Percentiles rank a stretch among this genome's conserved stretches.
Conservation (phyloP, 2,797 vertebrate species). For the Bucorvus abyssinicus region DNA sequence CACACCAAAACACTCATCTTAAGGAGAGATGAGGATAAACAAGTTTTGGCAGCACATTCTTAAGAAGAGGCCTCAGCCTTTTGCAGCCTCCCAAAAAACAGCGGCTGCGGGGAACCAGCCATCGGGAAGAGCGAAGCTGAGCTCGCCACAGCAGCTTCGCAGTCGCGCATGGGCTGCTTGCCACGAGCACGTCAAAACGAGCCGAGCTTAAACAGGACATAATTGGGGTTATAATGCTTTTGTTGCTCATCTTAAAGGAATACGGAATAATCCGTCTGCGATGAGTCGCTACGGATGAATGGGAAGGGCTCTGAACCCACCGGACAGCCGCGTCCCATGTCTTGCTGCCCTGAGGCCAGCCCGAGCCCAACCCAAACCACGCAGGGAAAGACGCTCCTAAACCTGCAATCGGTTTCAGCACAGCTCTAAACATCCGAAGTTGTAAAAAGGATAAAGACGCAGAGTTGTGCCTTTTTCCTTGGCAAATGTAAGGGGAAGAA, state of each 20-base stretch:
- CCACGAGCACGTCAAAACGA: fast-evolving
- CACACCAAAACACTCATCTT: background rate
- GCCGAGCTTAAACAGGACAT: background rate
- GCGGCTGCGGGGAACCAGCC: background rate
- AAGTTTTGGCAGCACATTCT: background rate
- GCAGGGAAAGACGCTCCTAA: background rate
- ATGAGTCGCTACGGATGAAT: background rate
- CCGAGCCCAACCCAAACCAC: background rate
- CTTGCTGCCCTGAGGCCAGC: background rate
- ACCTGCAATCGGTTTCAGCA: background rate
- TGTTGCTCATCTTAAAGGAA: background rate
- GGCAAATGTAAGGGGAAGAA: background rate
- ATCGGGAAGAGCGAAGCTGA: background rate
- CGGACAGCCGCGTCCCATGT: fast-evolving
- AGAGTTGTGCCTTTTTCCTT: background rate
- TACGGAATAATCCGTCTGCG: background rate
- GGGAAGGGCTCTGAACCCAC: background rate
- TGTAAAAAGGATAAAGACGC: background rate
- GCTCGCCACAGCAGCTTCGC: fast-evolving
- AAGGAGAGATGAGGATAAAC: background rate
- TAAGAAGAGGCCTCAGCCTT: background rate
- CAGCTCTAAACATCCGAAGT: background rate
- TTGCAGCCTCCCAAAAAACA: background rate
- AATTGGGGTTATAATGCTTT: background rate
- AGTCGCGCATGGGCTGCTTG: background rate